Evolutionary conservation across 2,113 vertebrate genomes (phyloP).

Genomic region (Hippocampus comes): DNA sequence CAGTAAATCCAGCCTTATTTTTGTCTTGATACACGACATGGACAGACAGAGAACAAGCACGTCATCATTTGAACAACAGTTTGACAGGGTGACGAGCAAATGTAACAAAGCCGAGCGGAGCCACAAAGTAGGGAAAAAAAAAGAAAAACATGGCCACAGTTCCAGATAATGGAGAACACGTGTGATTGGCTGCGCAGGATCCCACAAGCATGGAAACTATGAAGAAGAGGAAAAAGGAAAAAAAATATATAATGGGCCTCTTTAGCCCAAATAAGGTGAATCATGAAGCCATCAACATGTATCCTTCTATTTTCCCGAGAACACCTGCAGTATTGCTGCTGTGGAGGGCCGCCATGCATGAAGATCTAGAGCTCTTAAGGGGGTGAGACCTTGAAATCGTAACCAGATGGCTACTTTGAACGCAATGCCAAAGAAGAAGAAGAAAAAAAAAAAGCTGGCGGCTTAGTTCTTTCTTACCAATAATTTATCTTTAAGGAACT

Average conservation of each 20-base stretch:
- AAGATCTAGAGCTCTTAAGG: slow-evolving; percentile 18
- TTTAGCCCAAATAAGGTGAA: slow-evolving; percentile 57
- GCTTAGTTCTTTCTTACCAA: neutral
- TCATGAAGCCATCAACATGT: slow-evolving; percentile 46
- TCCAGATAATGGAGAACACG: slow-evolving; percentile 64
- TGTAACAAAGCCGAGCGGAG: slow-evolving; percentile 32
- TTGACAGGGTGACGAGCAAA: slow-evolving; percentile 11
- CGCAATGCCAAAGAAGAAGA: neutral
- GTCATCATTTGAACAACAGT: slow-evolving; percentile 4
- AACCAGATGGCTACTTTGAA: slow-evolving; percentile 29
- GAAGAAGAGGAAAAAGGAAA: slow-evolving; percentile 35
- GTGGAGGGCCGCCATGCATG: slow-evolving; percentile 1
- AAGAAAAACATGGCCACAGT: slow-evolving; percentile 46
- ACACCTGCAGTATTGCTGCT: slow-evolving; percentile 37
- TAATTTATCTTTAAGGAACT: neutral
- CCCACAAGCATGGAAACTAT: slow-evolving; percentile 66
- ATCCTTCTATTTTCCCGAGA: slow-evolving; percentile 34
- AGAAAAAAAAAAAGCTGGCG: neutral
- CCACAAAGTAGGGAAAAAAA: slow-evolving; percentile 19
- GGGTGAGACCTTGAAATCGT: slow-evolving; percentile 17
- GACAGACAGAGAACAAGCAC: slow-evolving; percentile 1
- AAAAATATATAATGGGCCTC: slow-evolving; percentile 20
- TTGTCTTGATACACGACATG: too few relatives aligned
- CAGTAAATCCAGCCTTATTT: too few relatives aligned
- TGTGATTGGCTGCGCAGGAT: slow-evolving; percentile 57